phyloP scores from a whole-genome alignment of 2,797 vertebrate species.

The Orientallactaga sibirica region DNA sequence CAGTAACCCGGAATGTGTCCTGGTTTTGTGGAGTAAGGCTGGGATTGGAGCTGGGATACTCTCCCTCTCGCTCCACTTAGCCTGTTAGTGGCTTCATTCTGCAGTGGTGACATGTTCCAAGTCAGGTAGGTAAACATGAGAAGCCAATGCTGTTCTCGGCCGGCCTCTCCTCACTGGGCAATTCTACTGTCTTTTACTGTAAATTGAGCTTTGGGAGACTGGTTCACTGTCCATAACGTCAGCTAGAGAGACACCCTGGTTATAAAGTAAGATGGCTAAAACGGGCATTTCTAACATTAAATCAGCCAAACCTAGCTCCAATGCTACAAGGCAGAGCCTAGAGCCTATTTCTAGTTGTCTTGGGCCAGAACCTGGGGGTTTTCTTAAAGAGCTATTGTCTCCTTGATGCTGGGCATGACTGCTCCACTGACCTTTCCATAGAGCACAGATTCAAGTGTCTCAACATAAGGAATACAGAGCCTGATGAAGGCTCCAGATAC shows the following conservation, averaged over 20 bases:
- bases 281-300: not conserved
- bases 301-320: not conserved
- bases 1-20: not conserved
- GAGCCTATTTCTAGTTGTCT: not conserved
- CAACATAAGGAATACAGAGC: accelerated
- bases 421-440: accelerated
- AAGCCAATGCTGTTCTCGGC: accelerated
- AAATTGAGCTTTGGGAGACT: not conserved
- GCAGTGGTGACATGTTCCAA: accelerated
- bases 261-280: not conserved
- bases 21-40: not conserved
- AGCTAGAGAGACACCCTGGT: not conserved
- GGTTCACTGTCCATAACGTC: not conserved
- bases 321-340: not conserved
- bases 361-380: not conserved
- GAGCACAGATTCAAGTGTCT: not conserved
- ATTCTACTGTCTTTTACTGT: not conserved
- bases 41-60: too few relatives aligned
- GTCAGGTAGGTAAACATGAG: not conserved
- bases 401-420: not conserved
- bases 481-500: not conserved
- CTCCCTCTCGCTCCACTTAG: not conserved
- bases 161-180: not conserved
- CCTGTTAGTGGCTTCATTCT: not conserved
- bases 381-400: not conserved